Base-by-base conservation (phyloP, 2,113 vertebrate genomes). In the Lepus europaeus region DNA sequence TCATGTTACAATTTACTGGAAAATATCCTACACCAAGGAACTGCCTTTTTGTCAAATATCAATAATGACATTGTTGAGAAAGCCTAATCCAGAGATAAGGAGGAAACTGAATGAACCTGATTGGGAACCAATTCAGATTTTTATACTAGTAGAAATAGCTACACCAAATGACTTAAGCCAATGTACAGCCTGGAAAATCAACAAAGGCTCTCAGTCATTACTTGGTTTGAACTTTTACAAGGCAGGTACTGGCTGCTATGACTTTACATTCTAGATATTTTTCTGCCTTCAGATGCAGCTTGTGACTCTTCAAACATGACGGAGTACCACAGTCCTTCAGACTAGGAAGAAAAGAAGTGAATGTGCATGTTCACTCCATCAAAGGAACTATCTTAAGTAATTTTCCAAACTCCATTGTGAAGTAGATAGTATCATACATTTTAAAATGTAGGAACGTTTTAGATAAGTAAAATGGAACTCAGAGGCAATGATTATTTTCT, bases 391-490 rank as follows among this genome's bases (percentile, higher is more conserved):
- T 68, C 25, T 70, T 63, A 76, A 80, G 73, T 82, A 76, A 83
- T 83, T 68, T 19, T 74, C 19, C 72, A 20, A 88, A 68, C 25
- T 80, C 74, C 45, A 81, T 27, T 89, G 1, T 66, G 39, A 93
- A 78, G 51, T 0, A 72, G 7, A 77, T 53, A 53, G 20, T 59
- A 79, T 49, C 20, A 2, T 61, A 16, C 31, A 64, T 72, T 89
- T 86, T 85, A 6, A 25, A 88, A 45, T 56, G 61, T 74, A 23
- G n/a, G 0, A 19, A 64, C 10, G 72, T 77, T 91, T 91, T 91
- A 93, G 36, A 27, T 78, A 81, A 93, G n/a, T 93, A 76, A 85
- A 72, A 84, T 90, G 20, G 3, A 90, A 68, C 56, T 90, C 61
- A 89, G 39, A 76, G n/a, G n/a, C 85, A 74, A 90, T n/a, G 66